phyloP scores from a whole-genome alignment of 1,140 invertebrate species.

The Aethina tumida region DNA sequence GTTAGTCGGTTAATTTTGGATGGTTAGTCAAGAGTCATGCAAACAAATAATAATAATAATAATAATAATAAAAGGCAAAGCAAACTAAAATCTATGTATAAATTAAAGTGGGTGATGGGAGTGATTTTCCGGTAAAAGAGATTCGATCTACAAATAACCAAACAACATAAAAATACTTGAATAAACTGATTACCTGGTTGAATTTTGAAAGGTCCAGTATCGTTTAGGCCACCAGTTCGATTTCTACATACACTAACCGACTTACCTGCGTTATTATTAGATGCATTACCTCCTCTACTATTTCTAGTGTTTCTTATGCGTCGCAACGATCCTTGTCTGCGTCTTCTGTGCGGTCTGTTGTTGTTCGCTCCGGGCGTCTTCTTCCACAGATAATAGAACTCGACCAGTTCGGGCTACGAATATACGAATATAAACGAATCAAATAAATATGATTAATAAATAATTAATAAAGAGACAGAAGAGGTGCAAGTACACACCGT shows the following conservation, averaged over 20 bases:
- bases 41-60: too few relatives aligned
- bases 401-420: conserved; percentile 82
- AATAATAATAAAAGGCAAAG: too few relatives aligned
- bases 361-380: conserved; percentile 98
- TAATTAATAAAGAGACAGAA: too few relatives aligned
- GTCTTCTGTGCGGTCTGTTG: conserved; percentile 81
- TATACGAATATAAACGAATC: conserved; percentile 4
- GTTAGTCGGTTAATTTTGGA: too few relatives aligned
- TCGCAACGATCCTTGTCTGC: conserved; percentile 79
- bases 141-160: too few relatives aligned
- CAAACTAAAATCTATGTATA: too few relatives aligned
- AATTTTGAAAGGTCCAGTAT: too few relatives aligned
- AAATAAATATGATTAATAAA: conserved; percentile 3
- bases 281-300: conserved; percentile 43
- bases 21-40: too few relatives aligned
- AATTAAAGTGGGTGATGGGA: too few relatives aligned
- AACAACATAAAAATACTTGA: too few relatives aligned
- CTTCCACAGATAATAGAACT: conserved; percentile 99
- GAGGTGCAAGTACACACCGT: conserved; percentile 53
- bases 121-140: too few relatives aligned
- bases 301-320: conserved; percentile 76
- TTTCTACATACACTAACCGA: conserved; percentile 31
- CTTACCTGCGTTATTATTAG: conserved; percentile 36
- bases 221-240: conserved; percentile 50
- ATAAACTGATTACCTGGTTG: too few relatives aligned